Percentiles rank a stretch among this genome's conserved stretches.
phyloP scores from a whole-genome alignment of 2,113 vertebrate species.

The Clupea harengus region DNA sequence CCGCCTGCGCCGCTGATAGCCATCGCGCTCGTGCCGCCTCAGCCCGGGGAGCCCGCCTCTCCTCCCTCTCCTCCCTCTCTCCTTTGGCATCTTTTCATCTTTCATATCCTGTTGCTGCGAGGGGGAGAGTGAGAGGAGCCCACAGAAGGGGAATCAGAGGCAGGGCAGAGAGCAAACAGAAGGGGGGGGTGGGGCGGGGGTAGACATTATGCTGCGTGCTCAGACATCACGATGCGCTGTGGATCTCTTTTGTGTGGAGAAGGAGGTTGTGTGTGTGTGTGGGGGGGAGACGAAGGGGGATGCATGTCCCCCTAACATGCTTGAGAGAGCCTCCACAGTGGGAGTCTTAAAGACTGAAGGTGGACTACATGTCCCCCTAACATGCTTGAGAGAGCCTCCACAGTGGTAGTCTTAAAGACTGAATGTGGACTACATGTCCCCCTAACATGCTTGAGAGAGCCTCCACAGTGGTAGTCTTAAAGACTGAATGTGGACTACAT shows the following conservation, averaged over 20 bases:
- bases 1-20: conserved; percentile 50
- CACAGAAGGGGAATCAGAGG: not conserved
- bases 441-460: not conserved
- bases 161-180: conserved; percentile 18
- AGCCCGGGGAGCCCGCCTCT: conserved; percentile 42
- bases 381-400: not conserved
- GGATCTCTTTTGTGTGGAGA: not conserved
- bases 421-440: not conserved
- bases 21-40: conserved; percentile 59
- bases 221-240: conserved; percentile 18
- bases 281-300: not conserved
- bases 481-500: not conserved
- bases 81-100: conserved; percentile 61
- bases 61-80: conserved; percentile 36
- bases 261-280: not conserved
- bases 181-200: not conserved
- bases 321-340: not conserved
- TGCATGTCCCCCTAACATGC: not conserved
- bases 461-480: not conserved
- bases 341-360: not conserved
- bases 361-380: not conserved
- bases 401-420: not conserved
- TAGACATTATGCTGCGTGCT: not conserved
- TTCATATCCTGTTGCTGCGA: conserved; percentile 71
- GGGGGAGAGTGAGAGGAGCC: conserved; percentile 30